Evolutionary conservation across 2,113 vertebrate genomes (phyloP).

Genomic region (Platichthys stellatus): DNA sequence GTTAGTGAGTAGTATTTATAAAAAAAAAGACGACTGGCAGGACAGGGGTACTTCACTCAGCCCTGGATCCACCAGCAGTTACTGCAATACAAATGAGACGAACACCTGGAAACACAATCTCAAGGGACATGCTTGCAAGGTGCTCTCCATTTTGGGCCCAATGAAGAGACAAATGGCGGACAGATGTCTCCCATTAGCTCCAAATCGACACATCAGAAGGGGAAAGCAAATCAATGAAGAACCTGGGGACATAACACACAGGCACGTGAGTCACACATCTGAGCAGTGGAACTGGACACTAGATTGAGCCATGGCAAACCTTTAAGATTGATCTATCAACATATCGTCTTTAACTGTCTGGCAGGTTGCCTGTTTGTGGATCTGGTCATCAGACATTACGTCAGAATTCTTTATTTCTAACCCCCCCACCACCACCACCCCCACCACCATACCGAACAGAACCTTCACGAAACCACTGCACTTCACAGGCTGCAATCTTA

Average conservation of each 20-base stretch:
- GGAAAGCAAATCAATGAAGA: constrained; percentile 16
- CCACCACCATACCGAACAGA: constrained; percentile 13
- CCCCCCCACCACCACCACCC: not conserved
- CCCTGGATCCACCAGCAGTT: not conserved
- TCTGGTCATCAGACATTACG: constrained; percentile 59
- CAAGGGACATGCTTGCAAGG: not conserved
- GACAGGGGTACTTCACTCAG: not conserved
- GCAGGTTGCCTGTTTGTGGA: constrained; percentile 33
- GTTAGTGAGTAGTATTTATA: too few relatives aligned
- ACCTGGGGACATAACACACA: constrained; percentile 14
- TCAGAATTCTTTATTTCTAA: constrained; percentile 38
- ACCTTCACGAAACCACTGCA: constrained; percentile 7
- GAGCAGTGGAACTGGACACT: constrained; percentile 22
- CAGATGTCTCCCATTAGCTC: constrained; percentile 4
- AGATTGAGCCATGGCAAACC: constrained; percentile 32
- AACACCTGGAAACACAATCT: constrained; percentile 22
- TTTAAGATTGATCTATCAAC: constrained; percentile 43
- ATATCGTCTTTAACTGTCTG: constrained; percentile 56
- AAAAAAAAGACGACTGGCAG: too few relatives aligned
- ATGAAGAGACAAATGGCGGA: not conserved
- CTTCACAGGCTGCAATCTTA: constrained; percentile 13
- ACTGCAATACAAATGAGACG: not conserved
- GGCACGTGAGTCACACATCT: constrained; percentile 29
- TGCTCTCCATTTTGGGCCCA: constrained; percentile 21
- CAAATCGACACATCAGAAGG: constrained; percentile 1